phyloP scores from a whole-genome alignment of 2,113 vertebrate genomes.

The Zapornia atra region DNA sequence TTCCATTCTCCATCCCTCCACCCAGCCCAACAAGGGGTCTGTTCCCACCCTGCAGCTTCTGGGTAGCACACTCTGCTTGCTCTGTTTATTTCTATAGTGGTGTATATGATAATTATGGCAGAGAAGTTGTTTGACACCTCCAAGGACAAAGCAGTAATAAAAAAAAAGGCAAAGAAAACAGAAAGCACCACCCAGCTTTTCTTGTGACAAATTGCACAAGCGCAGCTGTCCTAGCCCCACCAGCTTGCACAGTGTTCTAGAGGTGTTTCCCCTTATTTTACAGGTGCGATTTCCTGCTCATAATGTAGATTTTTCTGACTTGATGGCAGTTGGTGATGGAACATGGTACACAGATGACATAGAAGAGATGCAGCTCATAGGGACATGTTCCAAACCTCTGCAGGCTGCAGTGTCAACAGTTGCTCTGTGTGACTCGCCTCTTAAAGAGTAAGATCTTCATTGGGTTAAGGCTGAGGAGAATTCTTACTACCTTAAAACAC shows the following conservation, averaged over 20 bases:
- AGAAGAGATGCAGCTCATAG: not conserved
- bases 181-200: not conserved
- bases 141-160: conserved; percentile 25
- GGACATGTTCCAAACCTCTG: not conserved
- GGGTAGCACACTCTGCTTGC: not conserved
- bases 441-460: not conserved
- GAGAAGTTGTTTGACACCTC: not conserved
- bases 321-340: not conserved
- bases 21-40: not conserved
- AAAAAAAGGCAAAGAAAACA: not conserved
- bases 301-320: not conserved
- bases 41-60: not conserved
- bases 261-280: not conserved
- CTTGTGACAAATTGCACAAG: not conserved
- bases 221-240: not conserved
- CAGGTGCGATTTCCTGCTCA: not conserved
- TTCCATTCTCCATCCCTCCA: not conserved
- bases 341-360: not conserved
- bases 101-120: not conserved
- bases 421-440: not conserved
- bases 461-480: not conserved
- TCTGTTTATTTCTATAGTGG: not conserved
- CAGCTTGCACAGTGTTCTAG: not conserved
- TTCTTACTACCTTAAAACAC: not conserved
- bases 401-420: not conserved